These are phyloP conservation scores for Laupala kohalensis DNA, from an alignment of 1,140 invertebrate species.

Conservation along the genomic window DNA sequence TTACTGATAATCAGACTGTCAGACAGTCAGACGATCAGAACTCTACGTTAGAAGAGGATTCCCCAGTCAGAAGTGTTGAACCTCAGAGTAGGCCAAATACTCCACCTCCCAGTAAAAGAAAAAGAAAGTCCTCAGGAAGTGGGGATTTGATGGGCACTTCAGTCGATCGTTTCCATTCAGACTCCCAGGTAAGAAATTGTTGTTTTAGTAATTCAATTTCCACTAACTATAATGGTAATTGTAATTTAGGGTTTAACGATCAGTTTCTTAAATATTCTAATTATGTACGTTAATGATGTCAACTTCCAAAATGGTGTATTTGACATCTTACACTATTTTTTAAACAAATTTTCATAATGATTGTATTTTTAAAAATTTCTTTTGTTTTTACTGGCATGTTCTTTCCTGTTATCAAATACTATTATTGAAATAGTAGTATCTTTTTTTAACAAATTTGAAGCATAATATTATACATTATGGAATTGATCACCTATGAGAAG, in stretches of 20 bases:
- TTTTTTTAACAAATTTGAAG: no score
- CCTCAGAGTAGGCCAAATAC: constrained; percentile 18
- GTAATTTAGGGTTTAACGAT: background rate
- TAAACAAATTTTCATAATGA: background rate
- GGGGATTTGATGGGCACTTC: constrained; percentile 52
- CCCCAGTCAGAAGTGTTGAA: constrained; percentile 21
- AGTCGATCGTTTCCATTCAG: constrained; percentile 44
- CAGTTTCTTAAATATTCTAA: background rate
- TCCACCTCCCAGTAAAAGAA: constrained; percentile 45
- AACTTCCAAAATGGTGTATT: background rate
- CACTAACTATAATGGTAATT: background rate
- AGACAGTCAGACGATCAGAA: constrained; percentile 21
- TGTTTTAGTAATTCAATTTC: background rate
- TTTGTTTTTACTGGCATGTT: no score
- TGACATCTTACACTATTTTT: background rate
- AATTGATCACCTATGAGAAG: no score
- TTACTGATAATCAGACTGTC: constrained; percentile 57
- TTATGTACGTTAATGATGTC: background rate
- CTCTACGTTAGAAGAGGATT: constrained; percentile 15
- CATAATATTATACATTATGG: no score
- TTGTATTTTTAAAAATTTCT: no score
- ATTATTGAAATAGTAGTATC: no score
- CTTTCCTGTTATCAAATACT: no score
- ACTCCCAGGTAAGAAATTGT: constrained; percentile 41
- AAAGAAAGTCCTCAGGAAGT: constrained; percentile 53